Conservation (phyloP, 1,140 invertebrate genomes). For the Coptotermes formosanus region DNA sequence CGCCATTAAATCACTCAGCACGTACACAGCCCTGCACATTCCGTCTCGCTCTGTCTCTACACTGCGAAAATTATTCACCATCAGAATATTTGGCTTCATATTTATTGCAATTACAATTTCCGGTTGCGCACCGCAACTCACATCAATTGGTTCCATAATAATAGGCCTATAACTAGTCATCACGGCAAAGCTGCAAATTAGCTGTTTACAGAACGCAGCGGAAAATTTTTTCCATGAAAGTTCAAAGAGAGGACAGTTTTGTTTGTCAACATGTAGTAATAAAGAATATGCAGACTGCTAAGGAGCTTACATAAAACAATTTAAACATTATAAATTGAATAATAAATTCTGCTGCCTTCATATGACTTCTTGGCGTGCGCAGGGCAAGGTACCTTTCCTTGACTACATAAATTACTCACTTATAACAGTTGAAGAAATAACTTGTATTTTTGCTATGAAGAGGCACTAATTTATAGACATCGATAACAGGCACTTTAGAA, state of each 20-base stretch:
- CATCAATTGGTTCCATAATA: conserved; percentile 3
- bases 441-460: not conserved
- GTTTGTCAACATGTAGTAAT: not conserved
- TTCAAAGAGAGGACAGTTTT: not conserved
- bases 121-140: not conserved
- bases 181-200: not conserved
- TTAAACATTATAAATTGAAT: not conserved
- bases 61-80: conserved; percentile 6
- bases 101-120: conserved; percentile 5
- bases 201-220: not conserved
- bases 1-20: conserved; percentile 28
- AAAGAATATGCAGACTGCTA: not conserved
- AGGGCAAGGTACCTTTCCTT: not conserved
- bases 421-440: not conserved
- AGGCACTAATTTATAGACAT: too few species aligned
- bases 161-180: not conserved
- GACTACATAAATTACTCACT: conserved; percentile 1
- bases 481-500: not conserved
- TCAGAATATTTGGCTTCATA: conserved; percentile 3
- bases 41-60: not conserved
- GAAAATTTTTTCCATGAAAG: not conserved
- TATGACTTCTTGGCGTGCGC: too few species aligned
- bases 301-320: not conserved
- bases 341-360: not conserved
- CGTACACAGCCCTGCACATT: not conserved